Percentiles rank a stretch among this genome's conserved stretches.
These are phyloP conservation scores for Paradoxurus hermaphroditus DNA, from an alignment of 2,113 vertebrate genomes.

Conservation along the genomic window DNA sequence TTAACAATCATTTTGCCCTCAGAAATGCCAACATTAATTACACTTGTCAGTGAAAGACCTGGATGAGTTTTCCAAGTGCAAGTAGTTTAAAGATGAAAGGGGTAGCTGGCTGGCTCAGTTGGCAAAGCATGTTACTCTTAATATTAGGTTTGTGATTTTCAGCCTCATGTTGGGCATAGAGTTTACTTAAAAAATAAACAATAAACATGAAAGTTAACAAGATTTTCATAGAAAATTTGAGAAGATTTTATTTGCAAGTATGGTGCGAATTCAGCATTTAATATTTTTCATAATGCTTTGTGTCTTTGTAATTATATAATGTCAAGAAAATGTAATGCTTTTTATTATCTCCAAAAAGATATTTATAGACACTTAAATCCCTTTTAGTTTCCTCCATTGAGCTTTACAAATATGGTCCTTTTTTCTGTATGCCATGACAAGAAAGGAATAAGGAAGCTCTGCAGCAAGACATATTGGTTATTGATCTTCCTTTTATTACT, in stretches of 20 bases:
- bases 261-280: not conserved
- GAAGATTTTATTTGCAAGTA: not conserved
- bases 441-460: not conserved
- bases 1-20: not conserved
- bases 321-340: not conserved
- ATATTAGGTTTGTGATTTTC: not conserved
- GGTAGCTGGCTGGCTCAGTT: not conserved
- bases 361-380: not conserved
- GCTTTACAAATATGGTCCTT: not conserved
- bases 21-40: not conserved
- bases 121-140: not conserved
- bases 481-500: not conserved
- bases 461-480: rapidly evolving
- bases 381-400: not conserved
- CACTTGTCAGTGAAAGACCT: not conserved
- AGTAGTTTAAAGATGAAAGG: not conserved
- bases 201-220: not conserved
- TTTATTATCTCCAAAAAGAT: not conserved
- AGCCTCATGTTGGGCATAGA: not conserved
- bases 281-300: not conserved
- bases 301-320: not conserved
- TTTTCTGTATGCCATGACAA: not conserved
- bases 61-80: not conserved
- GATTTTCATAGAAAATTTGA: not conserved
- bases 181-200: not conserved